These are phyloP conservation scores for Chlorodrepanis virens DNA, from an alignment of 2,113 vertebrate species.

Conservation along the genomic window DNA sequence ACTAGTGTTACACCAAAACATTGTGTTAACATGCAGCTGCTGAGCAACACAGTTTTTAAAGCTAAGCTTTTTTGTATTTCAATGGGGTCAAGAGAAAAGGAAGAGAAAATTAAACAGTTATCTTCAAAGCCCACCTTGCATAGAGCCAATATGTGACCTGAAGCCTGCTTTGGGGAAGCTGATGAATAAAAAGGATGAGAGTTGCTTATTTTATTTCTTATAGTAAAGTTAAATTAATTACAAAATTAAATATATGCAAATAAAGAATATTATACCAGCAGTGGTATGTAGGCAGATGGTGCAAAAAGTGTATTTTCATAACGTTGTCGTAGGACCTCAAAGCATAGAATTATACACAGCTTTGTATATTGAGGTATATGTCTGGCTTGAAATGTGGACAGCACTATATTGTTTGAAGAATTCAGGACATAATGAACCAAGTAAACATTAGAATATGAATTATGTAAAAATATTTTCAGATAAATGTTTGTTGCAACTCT, in stretches of 20 bases:
- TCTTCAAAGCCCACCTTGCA: constrained; percentile 56
- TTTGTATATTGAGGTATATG: neutral
- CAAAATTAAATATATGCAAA: neutral
- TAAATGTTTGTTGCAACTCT: neutral
- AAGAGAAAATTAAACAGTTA: constrained; percentile 28
- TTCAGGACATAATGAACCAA: neutral
- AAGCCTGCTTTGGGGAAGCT: neutral
- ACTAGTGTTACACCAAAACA: neutral
- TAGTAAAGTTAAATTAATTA: neutral
- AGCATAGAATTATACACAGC: neutral
- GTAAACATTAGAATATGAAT: neutral
- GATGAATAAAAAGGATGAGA: neutral
- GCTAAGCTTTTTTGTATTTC: neutral
- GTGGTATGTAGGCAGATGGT: neutral
- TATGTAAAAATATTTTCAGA: neutral
- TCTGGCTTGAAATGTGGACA: neutral
- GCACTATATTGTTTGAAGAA: neutral
- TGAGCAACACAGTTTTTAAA: neutral
- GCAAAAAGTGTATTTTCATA: neutral
- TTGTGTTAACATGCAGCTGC: neutral
- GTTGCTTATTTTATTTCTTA: neutral
- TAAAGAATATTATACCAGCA: neutral
- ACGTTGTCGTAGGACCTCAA: neutral
- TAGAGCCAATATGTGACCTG: neutral
- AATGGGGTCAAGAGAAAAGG: neutral